These are phyloP conservation scores for Ranitomeya variabilis DNA, from an alignment of 2,113 vertebrate species.

Conservation along the genomic window DNA sequence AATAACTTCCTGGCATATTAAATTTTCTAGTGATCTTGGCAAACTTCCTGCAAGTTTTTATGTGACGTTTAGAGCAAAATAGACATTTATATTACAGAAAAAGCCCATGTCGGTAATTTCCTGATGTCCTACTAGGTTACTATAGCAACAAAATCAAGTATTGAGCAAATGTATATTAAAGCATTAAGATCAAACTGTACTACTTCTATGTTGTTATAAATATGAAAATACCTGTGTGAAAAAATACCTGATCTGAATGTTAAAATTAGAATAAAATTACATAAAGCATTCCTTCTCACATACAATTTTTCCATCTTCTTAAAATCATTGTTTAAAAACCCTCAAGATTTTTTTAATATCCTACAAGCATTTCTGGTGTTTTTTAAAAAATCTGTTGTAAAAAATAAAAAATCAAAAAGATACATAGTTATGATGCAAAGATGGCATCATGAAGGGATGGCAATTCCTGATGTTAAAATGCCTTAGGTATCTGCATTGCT, in stretches of 20 bases:
- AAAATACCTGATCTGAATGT: background rate
- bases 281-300: too few species aligned
- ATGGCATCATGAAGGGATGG: too few species aligned
- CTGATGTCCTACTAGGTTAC: slow-evolving; percentile 52
- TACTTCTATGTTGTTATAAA: slow-evolving; percentile 26
- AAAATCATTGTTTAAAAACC: too few species aligned
- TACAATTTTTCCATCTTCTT: too few species aligned
- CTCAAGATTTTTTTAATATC: too few species aligned
- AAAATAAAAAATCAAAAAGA: too few species aligned
- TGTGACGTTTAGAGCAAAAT: slow-evolving; percentile 45
- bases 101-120: slow-evolving; percentile 48
- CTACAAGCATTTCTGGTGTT: too few species aligned
- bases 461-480: too few species aligned
- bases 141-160: slow-evolving; percentile 35
- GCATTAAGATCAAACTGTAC: slow-evolving; percentile 41
- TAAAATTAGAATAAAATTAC: background rate
- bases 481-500: too few species aligned
- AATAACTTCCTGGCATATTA: slow-evolving; percentile 52
- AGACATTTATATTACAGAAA: slow-evolving; percentile 41
- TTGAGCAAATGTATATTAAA: slow-evolving; percentile 41
- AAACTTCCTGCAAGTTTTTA: slow-evolving; percentile 46
- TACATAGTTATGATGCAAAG: too few species aligned
- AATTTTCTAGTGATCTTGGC: slow-evolving; percentile 46
- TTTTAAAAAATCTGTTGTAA: too few species aligned
- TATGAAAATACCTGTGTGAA: background rate